Percentiles rank a stretch among this genome's conserved stretches.
These are phyloP conservation scores for Corvus hawaiiensis DNA, from an alignment of 2,113 vertebrate genomes.

Conservation along the genomic window DNA sequence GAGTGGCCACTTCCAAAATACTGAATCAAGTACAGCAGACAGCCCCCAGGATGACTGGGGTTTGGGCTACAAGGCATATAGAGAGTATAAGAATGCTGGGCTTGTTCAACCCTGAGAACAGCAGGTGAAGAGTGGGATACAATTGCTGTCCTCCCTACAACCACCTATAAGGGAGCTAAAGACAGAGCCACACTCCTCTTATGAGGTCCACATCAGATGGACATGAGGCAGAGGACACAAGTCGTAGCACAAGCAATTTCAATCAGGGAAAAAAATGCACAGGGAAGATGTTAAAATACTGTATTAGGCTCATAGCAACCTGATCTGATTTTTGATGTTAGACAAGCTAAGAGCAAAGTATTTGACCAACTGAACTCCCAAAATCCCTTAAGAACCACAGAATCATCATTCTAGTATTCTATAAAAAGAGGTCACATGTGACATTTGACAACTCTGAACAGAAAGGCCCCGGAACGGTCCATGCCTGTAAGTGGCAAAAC, in stretches of 20 bases:
- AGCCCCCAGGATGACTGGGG: not conserved
- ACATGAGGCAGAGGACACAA: not conserved
- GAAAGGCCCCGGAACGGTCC: not conserved
- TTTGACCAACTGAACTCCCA: not conserved
- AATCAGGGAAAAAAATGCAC: not conserved
- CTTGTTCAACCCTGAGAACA: not conserved
- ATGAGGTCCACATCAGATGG: not conserved
- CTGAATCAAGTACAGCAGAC: not conserved
- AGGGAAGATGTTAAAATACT: not conserved
- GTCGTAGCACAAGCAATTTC: not conserved
- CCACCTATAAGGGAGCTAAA: not conserved
- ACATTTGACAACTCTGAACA: not conserved
- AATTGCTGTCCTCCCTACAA: not conserved
- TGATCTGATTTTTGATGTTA: not conserved
- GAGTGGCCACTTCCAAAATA: not conserved
- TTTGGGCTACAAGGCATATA: not conserved
- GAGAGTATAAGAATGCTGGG: not conserved
- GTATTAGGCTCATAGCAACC: not conserved
- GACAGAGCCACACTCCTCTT: not conserved
- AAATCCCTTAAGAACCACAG: not conserved
- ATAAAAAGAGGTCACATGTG: not conserved
- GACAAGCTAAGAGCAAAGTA: not conserved
- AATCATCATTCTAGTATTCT: not conserved
- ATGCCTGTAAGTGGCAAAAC: not conserved
- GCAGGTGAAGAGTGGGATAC: not conserved